Base-by-base conservation (phyloP, 2,888 invertebrate species). In the Hydraecia micacea region DNA sequence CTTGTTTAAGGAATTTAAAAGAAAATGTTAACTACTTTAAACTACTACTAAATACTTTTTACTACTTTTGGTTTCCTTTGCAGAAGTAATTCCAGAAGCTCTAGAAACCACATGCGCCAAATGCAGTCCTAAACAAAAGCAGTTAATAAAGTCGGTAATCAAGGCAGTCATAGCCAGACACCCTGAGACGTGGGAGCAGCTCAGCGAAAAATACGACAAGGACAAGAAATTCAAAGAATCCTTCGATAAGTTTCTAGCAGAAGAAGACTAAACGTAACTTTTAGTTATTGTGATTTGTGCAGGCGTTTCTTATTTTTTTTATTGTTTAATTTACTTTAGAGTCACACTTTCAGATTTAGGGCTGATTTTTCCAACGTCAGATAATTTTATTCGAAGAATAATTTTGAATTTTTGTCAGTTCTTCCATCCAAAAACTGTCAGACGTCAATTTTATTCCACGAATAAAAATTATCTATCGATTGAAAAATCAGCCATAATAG, bases 71-170 rank as follows among this genome's bases (percentile, higher is more conserved):
- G 9, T 52, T 70, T 70, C 21, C 18, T 77, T 94, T 95, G 32
- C 94, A 98, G 98, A 97, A 90, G 97, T 97, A 69, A 97, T 98
- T 88, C 98, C 98, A 0, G 98, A 98, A 92, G 98, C 98, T 0
- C 95, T 98, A 52, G 96, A 97, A 91, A 97, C 97, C 0, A 96
- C 97, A n/a, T 98, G 98, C 91, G 95, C 93, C 7, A 98, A 97
- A 94, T 98, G 98, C 91, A 97, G 97, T 25, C 97, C 97, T 62
- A 98, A 97, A 88, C 98, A 98, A 91, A 97, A 97, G 88, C 93
- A 96, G 84, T 96, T 97, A 36, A 96, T 97, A 75, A 93, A 90
- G 90, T 97, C 97, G 89, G 97, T 98, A 6, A 97, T 98, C 78
- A 97, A 96, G 73, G 97, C 96, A 83, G 94, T 98, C 77, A 97